These are phyloP conservation scores for Rhinogobius similis DNA, from an alignment of 2,113 vertebrate species.

Conservation along the genomic window DNA sequence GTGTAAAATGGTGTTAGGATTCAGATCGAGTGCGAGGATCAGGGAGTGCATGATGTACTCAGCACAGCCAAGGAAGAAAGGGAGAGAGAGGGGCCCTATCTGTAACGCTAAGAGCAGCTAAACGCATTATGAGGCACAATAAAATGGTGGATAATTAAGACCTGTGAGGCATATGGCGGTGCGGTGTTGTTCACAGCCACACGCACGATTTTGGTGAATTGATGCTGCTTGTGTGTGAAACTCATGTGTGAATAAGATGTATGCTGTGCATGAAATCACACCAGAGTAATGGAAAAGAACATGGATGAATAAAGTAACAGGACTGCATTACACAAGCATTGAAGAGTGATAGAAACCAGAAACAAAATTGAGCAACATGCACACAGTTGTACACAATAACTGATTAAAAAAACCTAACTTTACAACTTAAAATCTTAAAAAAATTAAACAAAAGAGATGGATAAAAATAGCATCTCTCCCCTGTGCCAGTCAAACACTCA, in stretches of 20 bases:
- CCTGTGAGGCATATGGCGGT: slow-evolving; percentile 41
- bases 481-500: too few species aligned
- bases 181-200: slow-evolving; percentile 19
- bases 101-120: slow-evolving; percentile 22
- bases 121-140: slow-evolving; percentile 31
- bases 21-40: slow-evolving; percentile 63
- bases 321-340: too few species aligned
- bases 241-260: not conserved
- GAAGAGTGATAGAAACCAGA: too few species aligned
- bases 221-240: slow-evolving; percentile 8
- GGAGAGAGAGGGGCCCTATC: slow-evolving; percentile 13
- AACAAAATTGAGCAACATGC: too few species aligned
- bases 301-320: too few species aligned
- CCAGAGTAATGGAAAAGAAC: too few species aligned
- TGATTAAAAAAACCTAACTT: too few species aligned
- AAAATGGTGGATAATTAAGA: slow-evolving; percentile 25
- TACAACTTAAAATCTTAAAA: too few species aligned
- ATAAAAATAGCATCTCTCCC: too few species aligned
- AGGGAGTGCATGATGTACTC: slow-evolving; percentile 55
- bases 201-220: slow-evolving; percentile 12
- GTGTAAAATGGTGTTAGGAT: slow-evolving; percentile 69
- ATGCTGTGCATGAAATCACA: slow-evolving; percentile 8
- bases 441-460: too few species aligned
- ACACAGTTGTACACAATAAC: too few species aligned
- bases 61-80: slow-evolving; percentile 30